Evolutionary conservation across 2,888 invertebrate genomes (phyloP), one percentile per base, ranked within the genome.

Genomic region (Perithous albicinctus): DNA sequence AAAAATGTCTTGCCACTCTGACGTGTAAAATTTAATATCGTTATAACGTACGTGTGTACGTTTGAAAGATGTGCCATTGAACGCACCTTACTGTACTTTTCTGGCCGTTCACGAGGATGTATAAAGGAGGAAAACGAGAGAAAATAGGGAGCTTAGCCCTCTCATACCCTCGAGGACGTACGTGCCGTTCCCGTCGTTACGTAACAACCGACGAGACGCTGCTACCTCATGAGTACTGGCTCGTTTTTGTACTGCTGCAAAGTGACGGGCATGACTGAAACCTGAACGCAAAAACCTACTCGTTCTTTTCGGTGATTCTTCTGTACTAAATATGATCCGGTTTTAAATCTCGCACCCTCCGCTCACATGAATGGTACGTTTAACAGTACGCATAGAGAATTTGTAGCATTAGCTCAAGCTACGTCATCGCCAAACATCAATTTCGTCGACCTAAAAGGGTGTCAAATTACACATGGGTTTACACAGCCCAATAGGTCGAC

Each of bases 181-280:
- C 80, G 80, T 80, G 76, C 54, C 75, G 76, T 76, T 80, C 51
- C 75, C 76, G 75, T 76, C 59, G 80, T 76, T 70, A 80, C 80
- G 69, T 72, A 66, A 46, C 48, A 64, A 41, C 76, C 56, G 29
- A 64, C 54, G 23, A n/a, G n/a, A 63, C 2, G 18, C 32, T 70
- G 26, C 35, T 6, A 29, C n/a, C 15, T 10, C 10, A 15, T 66
- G 29, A 41, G 8, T 35, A 18, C 59, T 35, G n/a, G 7, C 8
- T 59, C 29, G 59, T 51, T 38, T 48, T 63, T 20, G 15, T 32
- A 6, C 41, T 32, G 18, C 43, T 20, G 12, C 7, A 64, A 46
- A 78, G 54, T 56, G 18, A 70, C 77, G 54, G 51, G 63, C 20
- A 43, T 48, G 46, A 15, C 54, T 67, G 48, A 54, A n/a, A 61